Percentiles rank a stretch among this genome's conserved stretches.
Conservation (phyloP, 2,888 invertebrate genomes). For the Zeuzera pyrina region DNA sequence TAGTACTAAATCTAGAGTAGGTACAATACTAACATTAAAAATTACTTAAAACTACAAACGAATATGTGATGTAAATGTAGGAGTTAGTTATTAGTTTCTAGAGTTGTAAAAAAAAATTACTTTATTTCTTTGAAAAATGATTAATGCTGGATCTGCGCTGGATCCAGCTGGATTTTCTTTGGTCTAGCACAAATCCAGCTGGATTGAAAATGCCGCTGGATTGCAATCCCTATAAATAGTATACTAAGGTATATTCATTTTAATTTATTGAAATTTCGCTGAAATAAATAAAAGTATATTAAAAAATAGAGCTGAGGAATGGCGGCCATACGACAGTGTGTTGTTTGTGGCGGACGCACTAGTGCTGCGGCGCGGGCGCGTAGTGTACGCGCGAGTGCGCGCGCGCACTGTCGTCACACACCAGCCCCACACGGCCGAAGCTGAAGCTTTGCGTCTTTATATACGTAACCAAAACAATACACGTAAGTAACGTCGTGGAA, state of each 20-base stretch:
- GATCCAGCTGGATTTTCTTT: too few species aligned
- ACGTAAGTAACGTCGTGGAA: constrained; percentile 28
- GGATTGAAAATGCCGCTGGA: too few species aligned
- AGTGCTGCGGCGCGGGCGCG: constrained; percentile 75
- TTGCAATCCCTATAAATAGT: not conserved
- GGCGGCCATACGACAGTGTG: constrained; percentile 79
- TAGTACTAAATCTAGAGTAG: too few species aligned
- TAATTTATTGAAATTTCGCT: not conserved
- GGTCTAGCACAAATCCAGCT: too few species aligned
- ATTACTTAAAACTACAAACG: too few species aligned
- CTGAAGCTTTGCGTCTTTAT: constrained; percentile 67
- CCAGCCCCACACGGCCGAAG: constrained; percentile 79
- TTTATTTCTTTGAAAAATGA: too few species aligned
- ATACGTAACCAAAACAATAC: constrained; percentile 54
- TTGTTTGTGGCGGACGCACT: constrained; percentile 81
- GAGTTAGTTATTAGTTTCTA: too few species aligned
- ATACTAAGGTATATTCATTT: not conserved
- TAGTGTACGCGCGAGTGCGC: constrained; percentile 59
- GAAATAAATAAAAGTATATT: not conserved
- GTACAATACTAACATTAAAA: too few species aligned
- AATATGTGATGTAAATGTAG: too few species aligned
- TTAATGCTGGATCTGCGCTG: too few species aligned
- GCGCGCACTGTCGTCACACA: constrained; percentile 79
- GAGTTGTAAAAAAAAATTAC: too few species aligned
- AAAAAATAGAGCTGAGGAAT: constrained; percentile 68